Base-by-base conservation (phyloP, 2,888 invertebrate species). In the Thelaira solivaga region DNA sequence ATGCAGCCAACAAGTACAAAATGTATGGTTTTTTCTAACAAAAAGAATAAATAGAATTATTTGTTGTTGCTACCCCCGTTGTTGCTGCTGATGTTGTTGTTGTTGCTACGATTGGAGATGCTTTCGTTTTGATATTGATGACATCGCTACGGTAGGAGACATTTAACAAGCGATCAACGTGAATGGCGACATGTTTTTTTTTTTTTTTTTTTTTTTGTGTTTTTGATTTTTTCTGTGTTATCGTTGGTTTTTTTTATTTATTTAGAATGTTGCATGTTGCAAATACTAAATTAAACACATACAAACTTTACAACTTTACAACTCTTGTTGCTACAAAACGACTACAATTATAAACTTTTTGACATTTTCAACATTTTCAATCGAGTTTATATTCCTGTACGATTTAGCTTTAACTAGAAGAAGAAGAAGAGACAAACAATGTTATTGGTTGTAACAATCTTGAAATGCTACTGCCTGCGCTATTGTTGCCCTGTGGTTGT, bases 131-230 rank as follows among this genome's bases (percentile, higher is more conserved):
- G 80, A 80, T 81, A 81, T 81, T 81, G 80, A 81, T 80, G 81
- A 81, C 81, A 80, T 80, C 76, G 80, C 80, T 76, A 77, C 76
- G 77, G 81, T 80, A 72, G 78, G 57, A 76, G 80, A 80, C 80
- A 80, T 80, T 80, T 80, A 81, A 81, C 81, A 81, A 78, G 80
- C 80, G 81, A 81, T 81, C 81, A 78, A 81, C 80, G 80, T 80
- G 80, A 80, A 80, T 74, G 80, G 81, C 80, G 81, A 80, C 81
- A 76, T 80, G 80, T 80, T 80, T 73, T 72, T 73, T 57, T 47
- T 20, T 43, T 11, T n/a, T n/a, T n/a, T n/a, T n/a, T n/a, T n/a
- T n/a, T n/a, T n/a, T n/a, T n/a, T n/a, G n/a, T n/a, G n/a, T n/a
- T n/a, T n/a, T n/a, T n/a, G n/a, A n/a, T 36, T 68, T 16, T 34